Evolutionary conservation across 1,140 invertebrate genomes (phyloP).

Genomic region (Euschistus heros): DNA sequence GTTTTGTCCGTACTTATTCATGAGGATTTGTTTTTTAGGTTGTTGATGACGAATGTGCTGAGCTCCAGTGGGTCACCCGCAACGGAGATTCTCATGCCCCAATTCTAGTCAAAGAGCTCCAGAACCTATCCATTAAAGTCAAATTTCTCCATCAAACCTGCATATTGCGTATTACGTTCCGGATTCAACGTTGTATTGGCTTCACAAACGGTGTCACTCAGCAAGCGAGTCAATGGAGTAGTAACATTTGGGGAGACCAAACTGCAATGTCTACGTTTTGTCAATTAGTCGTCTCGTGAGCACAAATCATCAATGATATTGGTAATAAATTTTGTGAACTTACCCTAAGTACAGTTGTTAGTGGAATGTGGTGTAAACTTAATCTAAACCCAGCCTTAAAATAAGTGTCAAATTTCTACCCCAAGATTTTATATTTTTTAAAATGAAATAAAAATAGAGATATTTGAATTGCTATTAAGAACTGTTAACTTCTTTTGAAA

Average conservation of each 20-base stretch:
- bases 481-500: too few relatives aligned
- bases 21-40: not conserved
- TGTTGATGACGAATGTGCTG: conserved; percentile 29
- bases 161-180: conserved; percentile 87
- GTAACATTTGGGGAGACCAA: conserved; percentile 90
- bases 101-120: conserved; percentile 45
- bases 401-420: too few relatives aligned
- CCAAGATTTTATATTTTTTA: too few relatives aligned
- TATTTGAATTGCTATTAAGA: too few relatives aligned
- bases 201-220: conserved; percentile 94
- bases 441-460: too few relatives aligned
- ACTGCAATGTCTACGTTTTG: conserved; percentile 92
- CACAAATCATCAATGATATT: conserved; percentile 63
- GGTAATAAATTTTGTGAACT: too few relatives aligned
- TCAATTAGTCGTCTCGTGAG: conserved; percentile 91
- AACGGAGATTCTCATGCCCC: conserved; percentile 59
- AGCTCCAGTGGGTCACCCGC: conserved; percentile 54
- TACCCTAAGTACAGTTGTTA: too few relatives aligned
- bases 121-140: conserved; percentile 50
- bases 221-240: conserved; percentile 95
- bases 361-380: too few relatives aligned
- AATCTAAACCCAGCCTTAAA: too few relatives aligned
- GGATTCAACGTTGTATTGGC: conserved; percentile 88
- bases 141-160: conserved; percentile 46
- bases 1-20: too few relatives aligned